phyloP scores from a whole-genome alignment of 2,888 invertebrate genomes.

The Drosophila mettleri region DNA sequence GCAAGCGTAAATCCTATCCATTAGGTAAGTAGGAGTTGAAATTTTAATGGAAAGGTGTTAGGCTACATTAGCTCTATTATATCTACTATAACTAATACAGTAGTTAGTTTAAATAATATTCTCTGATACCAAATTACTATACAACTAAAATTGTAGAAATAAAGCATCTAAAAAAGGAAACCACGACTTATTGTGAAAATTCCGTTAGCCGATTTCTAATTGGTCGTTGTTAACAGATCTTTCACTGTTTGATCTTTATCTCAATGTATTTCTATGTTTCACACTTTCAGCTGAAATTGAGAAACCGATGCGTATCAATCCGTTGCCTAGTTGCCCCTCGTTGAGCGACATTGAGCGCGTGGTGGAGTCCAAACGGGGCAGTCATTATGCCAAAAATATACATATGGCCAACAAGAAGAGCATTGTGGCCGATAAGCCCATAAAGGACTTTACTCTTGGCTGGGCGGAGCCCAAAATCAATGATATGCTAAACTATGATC shows the following conservation, averaged over 20 bases:
- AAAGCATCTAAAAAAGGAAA: neutral
- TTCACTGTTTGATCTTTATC: neutral
- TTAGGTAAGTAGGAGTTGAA: constrained; percentile 64
- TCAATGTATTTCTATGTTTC: neutral
- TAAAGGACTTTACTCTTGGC: constrained; percentile 65
- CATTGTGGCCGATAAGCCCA: constrained; percentile 40
- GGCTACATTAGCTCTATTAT: constrained; percentile 14
- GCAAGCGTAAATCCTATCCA: constrained; percentile 73
- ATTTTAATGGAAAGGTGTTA: constrained; percentile 17
- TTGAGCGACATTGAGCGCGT: constrained; percentile 78
- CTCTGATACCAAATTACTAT: constrained; percentile 6
- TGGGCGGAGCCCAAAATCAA: constrained; percentile 79
- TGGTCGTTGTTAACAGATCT: neutral
- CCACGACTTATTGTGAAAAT: neutral
- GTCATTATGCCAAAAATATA: constrained; percentile 67
- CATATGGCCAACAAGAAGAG: constrained; percentile 41
- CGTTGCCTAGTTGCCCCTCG: constrained; percentile 73
- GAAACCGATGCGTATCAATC: constrained; percentile 34
- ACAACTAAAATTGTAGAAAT: constrained; percentile 19
- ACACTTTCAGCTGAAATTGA: constrained; percentile 57
- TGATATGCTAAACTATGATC: constrained; percentile 81
- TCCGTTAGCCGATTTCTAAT: neutral
- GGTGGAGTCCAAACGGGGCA: constrained; percentile 63
- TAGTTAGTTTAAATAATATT: constrained; percentile 5
- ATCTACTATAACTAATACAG: neutral